Base-by-base conservation (phyloP, 2,888 invertebrate species). In the Monochamus alternatus region DNA sequence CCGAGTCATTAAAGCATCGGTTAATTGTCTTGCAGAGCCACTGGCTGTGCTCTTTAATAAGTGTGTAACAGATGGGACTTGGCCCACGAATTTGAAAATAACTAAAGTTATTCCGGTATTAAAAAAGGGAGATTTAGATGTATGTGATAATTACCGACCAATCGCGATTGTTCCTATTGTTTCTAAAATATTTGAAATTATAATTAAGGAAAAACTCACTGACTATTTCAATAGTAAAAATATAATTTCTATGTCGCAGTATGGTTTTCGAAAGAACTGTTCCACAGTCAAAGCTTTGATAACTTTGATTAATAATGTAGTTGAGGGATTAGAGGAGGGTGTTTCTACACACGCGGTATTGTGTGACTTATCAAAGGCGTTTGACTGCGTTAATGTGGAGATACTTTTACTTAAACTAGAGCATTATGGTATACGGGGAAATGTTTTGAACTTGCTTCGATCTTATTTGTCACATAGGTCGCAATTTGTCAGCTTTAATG, bases 351-450 rank as follows among this genome's bases (percentile, higher is more conserved):
- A 63, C n/a, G 63, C 10, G 9, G 9, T 32, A 12, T 4, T 63
- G 38, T 63, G 63, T 43, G 63, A 63, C 43, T 32, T 63, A 7
- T 12, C 63, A 3, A 43, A 63, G 5, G 63, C 63, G 4, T 43
- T 63, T 7, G 38, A 63, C 9, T 63, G 22, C 38, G 63, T 63
- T 7, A 43, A 63, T 14, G 38, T 63, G 3, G 63, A 63, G 3
- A 63, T 63, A n/a, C n/a, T 63, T 22, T 9, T 63, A 3, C 7
- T 5, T 12, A 63, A 63, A 58, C 12, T 58, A 8, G 14, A 58
- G 14, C 14, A 58, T 58, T 58, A 58, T 3, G 58, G 58, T 58
- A 14, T 58, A n/a, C 12, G 58, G 14, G 14, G 14, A 8, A 58
- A 58, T 58, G 14, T 8, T n/a, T 14, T 58, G 14, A 14, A 58